phyloP scores from a whole-genome alignment of 2,797 vertebrate species.

The Ispidina picta region DNA sequence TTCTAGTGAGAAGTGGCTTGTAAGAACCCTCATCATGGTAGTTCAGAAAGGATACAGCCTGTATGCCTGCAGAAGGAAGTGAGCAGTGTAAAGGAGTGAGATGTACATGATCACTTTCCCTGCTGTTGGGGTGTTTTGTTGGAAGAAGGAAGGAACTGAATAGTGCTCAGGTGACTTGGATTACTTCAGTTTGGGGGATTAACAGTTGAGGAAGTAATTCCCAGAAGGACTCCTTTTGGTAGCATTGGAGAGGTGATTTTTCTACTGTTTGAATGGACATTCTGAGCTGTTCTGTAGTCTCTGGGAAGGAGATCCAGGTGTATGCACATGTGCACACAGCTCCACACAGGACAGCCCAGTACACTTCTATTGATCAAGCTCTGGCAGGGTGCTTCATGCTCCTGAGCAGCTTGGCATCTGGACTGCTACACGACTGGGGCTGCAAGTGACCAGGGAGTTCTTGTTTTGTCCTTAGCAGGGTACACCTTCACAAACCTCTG shows the following conservation, averaged over 20 bases:
- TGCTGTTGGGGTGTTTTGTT: background rate
- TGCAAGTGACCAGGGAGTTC: background rate
- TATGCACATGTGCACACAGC: background rate
- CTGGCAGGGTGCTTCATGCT: background rate
- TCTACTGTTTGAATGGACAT: background rate
- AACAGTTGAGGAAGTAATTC: background rate
- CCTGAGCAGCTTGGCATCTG: background rate
- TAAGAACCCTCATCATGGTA: background rate
- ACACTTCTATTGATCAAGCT: background rate
- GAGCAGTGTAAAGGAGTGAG: background rate
- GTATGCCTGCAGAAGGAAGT: background rate
- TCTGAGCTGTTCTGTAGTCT: background rate
- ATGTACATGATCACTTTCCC: background rate
- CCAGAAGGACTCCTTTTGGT: background rate
- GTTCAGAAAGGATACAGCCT: background rate
- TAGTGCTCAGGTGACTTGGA: background rate
- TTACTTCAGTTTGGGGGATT: background rate
- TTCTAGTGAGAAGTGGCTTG: background rate
- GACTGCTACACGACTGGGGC: background rate
- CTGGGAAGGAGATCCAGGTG: background rate
- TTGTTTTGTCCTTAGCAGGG: background rate
- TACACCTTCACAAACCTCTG: background rate
- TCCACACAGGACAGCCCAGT: background rate
- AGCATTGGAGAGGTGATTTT: background rate
- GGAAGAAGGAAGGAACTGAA: background rate